Conservation (phyloP, 2,888 invertebrate genomes). For the Phrixothrix hirtus region DNA sequence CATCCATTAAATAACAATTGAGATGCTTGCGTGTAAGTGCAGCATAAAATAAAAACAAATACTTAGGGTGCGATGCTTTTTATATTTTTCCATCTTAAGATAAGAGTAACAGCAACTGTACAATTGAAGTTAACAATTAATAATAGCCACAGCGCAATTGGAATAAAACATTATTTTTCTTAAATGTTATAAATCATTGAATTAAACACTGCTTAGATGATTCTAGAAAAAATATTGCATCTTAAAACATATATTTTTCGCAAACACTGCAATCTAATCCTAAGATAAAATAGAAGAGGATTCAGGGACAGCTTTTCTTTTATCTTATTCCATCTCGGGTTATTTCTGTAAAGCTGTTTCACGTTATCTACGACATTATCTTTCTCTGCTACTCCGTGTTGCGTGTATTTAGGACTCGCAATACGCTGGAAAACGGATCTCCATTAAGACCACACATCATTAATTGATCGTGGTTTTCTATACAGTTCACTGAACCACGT, state of each 20-base stretch:
- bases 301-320: constrained; percentile 21
- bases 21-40: too few species aligned
- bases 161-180: too few species aligned
- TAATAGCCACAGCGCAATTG: too few species aligned
- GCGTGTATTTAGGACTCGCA: constrained; percentile 28
- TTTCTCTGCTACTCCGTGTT: constrained; percentile 24
- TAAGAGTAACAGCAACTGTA: too few species aligned
- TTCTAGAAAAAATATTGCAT: constrained; percentile 6
- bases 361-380: constrained; percentile 29
- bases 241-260: constrained; percentile 19
- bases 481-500: constrained; percentile 26
- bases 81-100: too few species aligned
- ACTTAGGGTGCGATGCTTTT: too few species aligned
- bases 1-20: too few species aligned
- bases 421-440: constrained; percentile 27
- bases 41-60: too few species aligned
- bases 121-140: too few species aligned
- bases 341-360: constrained; percentile 26
- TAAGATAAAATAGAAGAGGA: constrained; percentile 20
- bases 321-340: constrained; percentile 27
- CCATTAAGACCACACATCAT: constrained; percentile 35
- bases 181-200: too few species aligned
- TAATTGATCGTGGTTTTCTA: constrained; percentile 30
- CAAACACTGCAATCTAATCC: constrained; percentile 22
- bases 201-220: too few species aligned